These are phyloP conservation scores for Gobius niger DNA, from an alignment of 2,113 vertebrate species.

Conservation along the genomic window DNA sequence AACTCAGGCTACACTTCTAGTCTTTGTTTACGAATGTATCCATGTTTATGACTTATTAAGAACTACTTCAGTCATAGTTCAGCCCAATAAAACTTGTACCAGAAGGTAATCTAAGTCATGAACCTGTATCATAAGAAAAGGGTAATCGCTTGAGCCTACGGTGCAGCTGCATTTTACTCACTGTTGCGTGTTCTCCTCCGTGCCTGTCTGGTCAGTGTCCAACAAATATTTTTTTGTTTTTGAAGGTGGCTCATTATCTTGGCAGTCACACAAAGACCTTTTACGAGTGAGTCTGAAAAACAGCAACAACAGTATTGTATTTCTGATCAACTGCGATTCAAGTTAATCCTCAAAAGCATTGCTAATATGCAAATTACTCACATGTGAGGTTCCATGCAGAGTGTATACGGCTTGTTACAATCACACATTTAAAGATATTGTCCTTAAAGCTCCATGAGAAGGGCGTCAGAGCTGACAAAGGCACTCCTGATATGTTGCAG, in stretches of 20 bases:
- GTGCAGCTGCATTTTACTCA: slow-evolving; percentile 4
- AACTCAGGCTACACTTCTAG: too few species aligned
- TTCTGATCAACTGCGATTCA: not conserved
- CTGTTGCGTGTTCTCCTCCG: not conserved
- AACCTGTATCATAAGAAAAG: too few species aligned
- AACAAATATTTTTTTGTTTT: slow-evolving; percentile 27
- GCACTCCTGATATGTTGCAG: not conserved
- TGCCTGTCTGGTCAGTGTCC: not conserved
- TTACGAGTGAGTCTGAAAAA: slow-evolving; percentile 41
- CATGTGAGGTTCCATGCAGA: slow-evolving; percentile 39
- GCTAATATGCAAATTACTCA: slow-evolving; percentile 36
- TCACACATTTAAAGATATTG: not conserved
- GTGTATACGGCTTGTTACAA: not conserved
- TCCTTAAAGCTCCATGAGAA: not conserved
- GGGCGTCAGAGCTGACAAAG: not conserved
- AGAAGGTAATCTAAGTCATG: too few species aligned
- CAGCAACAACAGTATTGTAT: not conserved
- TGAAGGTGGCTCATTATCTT: not conserved
- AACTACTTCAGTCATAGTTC: too few species aligned
- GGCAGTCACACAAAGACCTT: not conserved
- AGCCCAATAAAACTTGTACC: too few species aligned
- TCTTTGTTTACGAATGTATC: too few species aligned
- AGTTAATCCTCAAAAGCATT: not conserved
- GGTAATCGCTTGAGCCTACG: too few species aligned
- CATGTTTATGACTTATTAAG: too few species aligned